phyloP scores from a whole-genome alignment of 2,113 vertebrate genomes.

The Lophotis ruficrista region DNA sequence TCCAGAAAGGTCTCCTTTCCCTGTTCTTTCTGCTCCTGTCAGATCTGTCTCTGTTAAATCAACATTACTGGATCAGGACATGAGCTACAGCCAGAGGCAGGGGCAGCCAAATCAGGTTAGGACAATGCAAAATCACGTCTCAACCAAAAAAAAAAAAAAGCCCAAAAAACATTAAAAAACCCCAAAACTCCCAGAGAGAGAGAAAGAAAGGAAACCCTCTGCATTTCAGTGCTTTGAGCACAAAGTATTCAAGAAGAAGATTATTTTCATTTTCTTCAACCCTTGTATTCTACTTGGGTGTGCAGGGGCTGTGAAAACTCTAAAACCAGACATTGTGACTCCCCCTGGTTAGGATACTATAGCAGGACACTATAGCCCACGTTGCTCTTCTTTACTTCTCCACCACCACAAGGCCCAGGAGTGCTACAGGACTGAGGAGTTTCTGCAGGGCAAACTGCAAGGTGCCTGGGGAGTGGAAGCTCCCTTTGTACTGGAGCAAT shows the following conservation, averaged over 20 bases:
- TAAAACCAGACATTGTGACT: background rate
- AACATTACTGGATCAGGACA: background rate
- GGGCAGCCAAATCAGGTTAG: background rate
- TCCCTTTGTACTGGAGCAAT: background rate
- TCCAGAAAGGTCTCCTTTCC: background rate
- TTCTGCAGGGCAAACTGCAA: background rate
- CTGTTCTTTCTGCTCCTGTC: background rate
- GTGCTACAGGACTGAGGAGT: background rate
- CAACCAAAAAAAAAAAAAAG: background rate
- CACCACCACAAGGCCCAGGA: background rate
- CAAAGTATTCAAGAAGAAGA: background rate
- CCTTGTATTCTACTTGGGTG: background rate
- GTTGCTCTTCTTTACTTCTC: background rate
- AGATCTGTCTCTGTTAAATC: constrained; percentile 10
- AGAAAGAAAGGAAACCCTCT: background rate
- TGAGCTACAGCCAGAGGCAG: constrained; percentile 10
- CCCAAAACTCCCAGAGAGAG: fast-evolving
- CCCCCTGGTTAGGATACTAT: background rate
- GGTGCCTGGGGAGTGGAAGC: background rate
- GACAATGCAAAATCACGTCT: background rate
- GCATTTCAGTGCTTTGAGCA: background rate
- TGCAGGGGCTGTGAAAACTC: background rate
- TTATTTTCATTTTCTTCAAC: background rate
- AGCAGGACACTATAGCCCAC: background rate
- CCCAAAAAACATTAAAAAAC: too few relatives aligned